Evolutionary conservation across 2,888 invertebrate genomes (phyloP), one percentile per base, ranked within the genome.

Genomic region (Oegoconia quadripuncta): DNA sequence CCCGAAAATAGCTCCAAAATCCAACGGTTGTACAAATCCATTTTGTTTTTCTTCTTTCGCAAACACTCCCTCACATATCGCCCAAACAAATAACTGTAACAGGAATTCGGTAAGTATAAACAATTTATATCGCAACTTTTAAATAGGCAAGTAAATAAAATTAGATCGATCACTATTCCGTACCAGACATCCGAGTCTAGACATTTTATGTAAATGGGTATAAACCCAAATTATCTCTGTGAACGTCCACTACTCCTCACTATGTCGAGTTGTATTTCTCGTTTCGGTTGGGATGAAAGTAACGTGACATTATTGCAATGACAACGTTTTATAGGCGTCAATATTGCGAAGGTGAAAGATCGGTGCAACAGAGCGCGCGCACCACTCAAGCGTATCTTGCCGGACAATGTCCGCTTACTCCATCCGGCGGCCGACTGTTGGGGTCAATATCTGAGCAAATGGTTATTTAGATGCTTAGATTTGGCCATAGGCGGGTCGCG

Each of bases 321-420:
- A 78, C 84, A 82, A 81, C 70, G 82, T 86, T 87, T 86, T 87
- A 87, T 87, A 87, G 86, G 78, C 84, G 81, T 80, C 68, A 83
- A 72, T 80, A 74, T 87, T 86, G 87, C 86, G 87, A 76, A 83
- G 87, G 86, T 79, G 83, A 83, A 83, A 83, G 86, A 86, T 76
- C 77, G 75, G 72, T 62, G 86, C 84, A 84, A 84, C 78, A 62
- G 75, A 73, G 73, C 75, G 77, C 71, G 77, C 67, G 76, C 74
- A 63, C 73, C 82, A 78, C 52, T 82, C 64, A 75, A 86, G 78
- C 87, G 87, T 84, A 65, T 76, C 82, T 62, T 53, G 52, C 59
- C 69, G 77, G 76, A 77, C 86, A 82, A 82, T 82, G 84, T 71
- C 84, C 81, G 82, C 82, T 87, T 86, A 73, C 86, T 76, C 76